Base-by-base conservation (phyloP, 2,797 vertebrate genomes). In the Alosa sapidissima region DNA sequence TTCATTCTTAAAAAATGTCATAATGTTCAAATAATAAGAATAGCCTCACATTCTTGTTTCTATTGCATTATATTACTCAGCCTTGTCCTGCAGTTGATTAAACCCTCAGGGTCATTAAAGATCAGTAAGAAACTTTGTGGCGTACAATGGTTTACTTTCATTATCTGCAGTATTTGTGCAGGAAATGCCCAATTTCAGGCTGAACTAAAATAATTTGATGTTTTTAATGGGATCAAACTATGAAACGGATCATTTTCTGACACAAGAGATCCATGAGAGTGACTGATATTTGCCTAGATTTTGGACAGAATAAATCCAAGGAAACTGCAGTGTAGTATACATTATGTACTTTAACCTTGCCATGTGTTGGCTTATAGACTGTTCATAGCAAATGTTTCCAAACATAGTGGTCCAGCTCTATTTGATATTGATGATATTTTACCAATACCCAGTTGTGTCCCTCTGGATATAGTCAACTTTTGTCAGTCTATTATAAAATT, bases 141-240 rank as follows among this genome's bases (percentile, higher is more conserved):
- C 19, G 3, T 45, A 21, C 72, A 47, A 47, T 6, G 19, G 16
- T 47, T 47, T 47, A 47, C 41, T 78, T 78, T 78, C 16, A 78
- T 47, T 36, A 72, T 72, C 11, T 72, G 65, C 41, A 47, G 16
- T 21, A 16, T 47, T 78, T 78, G 41, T 78, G 72, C 28, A 45
- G 72, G 41, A 78, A 21, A 78, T 78, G 72, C 6, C 36, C 16
- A 21, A 78, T 78, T 78, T 47, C 72, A 78, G 47, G 72, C 72
- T 45, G 16, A 21, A 47, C 72, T 47, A 41, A 78, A 45, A 78
- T 47, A 78, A 47, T 78, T 6, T 7, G 2, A 5, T 45, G 14
- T 36, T 14, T 78, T 47, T 78, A 47, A 78, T 78, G 16, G 16
- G 19, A 47, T 47, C 16, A 47, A 78, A 78, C 72, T 47, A 47